Conservation (phyloP, 2,797 vertebrate genomes). For the Lates japonicus region DNA sequence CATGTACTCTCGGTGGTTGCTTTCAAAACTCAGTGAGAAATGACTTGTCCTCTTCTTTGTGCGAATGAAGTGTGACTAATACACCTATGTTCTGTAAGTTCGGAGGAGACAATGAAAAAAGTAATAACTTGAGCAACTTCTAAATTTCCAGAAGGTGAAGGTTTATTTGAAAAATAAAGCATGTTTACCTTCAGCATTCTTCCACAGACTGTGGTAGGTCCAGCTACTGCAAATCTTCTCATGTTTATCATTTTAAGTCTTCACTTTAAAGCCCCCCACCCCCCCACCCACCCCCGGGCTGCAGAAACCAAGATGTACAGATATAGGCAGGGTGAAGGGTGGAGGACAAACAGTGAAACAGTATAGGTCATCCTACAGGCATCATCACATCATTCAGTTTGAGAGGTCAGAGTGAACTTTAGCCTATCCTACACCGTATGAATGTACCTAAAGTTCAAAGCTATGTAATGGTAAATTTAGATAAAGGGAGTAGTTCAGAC, state of each 20-base stretch:
- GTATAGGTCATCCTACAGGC: background rate
- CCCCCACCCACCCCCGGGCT: background rate
- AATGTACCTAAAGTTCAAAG: constrained; percentile 14
- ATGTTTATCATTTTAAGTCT: constrained; percentile 23
- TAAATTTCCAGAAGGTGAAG: background rate
- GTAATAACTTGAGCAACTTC: background rate
- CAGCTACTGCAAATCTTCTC: constrained; percentile 21
- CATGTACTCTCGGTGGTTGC: constrained; percentile 10
- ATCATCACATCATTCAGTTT: background rate
- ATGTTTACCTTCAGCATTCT: constrained; percentile 25
- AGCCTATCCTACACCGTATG: background rate
- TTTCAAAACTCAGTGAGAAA: constrained; percentile 35
- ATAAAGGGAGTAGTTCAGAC: constrained; percentile 43
- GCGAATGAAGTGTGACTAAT: constrained; percentile 38
- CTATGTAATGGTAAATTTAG: constrained; percentile 18
- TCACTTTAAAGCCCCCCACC: constrained; percentile 8
- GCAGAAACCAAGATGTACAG: constrained; percentile 27
- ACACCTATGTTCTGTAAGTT: background rate
- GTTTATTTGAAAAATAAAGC: constrained; percentile 16
- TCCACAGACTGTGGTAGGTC: constrained; percentile 35
- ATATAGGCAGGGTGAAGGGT: constrained; percentile 14
- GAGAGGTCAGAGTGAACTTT: background rate
- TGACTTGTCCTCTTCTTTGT: constrained; percentile 23
- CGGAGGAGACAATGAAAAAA: background rate
- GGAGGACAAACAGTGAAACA: background rate